These are phyloP conservation scores for Maconellicoccus hirsutus DNA, from an alignment of 1,140 invertebrate genomes.

Conservation along the genomic window DNA sequence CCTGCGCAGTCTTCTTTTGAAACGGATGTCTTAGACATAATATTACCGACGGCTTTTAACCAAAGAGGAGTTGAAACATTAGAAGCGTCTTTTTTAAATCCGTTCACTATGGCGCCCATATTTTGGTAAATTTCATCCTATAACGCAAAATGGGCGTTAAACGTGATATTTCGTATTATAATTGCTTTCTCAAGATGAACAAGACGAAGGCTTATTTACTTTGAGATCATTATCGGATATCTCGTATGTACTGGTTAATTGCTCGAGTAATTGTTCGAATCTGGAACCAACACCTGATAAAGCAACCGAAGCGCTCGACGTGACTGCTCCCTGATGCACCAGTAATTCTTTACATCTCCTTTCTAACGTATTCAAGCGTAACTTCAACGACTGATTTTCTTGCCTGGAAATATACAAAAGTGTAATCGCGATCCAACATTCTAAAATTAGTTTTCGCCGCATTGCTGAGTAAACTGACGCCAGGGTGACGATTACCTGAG, in stretches of 20 bases:
- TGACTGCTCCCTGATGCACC: slow-evolving; percentile 53
- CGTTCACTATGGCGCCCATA: neutral
- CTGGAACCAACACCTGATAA: slow-evolving; percentile 54
- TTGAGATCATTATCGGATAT: slow-evolving; percentile 63
- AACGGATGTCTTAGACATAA: neutral
- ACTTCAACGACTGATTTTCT: slow-evolving; percentile 52
- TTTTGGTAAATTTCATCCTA: neutral
- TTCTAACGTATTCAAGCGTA: slow-evolving; percentile 49
- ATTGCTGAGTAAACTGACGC: no score
- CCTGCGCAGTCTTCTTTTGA: neutral
- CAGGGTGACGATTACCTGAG: slow-evolving; percentile 51
- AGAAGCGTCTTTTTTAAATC: neutral
- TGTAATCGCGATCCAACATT: no score
- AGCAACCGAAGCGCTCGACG: slow-evolving; percentile 55
- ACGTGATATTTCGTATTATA: no score
- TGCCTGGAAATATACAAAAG: no score
- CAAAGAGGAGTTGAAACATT: neutral
- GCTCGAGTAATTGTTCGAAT: slow-evolving; percentile 46
- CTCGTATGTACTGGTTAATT: slow-evolving; percentile 51
- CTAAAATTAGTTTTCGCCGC: no score
- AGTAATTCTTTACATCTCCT: slow-evolving; percentile 48
- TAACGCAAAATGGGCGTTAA: no score
- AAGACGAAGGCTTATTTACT: slow-evolving; percentile 36
- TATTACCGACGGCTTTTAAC: neutral
- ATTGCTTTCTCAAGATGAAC: no score